These are phyloP conservation scores for Dendrolimus kikuchii DNA, from an alignment of 1,140 invertebrate genomes.

Conservation along the genomic window DNA sequence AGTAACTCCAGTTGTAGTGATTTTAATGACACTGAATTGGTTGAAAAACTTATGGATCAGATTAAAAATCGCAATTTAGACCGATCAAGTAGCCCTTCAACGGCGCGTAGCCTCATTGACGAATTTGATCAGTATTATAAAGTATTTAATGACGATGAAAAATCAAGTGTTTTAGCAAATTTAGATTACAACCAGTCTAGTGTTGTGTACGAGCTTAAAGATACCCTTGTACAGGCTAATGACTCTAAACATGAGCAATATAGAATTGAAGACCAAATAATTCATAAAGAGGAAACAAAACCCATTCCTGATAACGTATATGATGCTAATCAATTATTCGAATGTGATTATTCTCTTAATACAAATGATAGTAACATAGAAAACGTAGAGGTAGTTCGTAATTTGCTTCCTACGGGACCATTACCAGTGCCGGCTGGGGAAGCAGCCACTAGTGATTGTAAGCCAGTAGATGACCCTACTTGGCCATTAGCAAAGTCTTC, in stretches of 20 bases:
- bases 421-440: conserved; percentile 45
- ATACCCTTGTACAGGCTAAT: conserved; percentile 13
- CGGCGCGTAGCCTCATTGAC: conserved; percentile 54
- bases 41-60: conserved; percentile 46
- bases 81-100: conserved; percentile 38
- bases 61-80: conserved; percentile 44
- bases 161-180: conserved; percentile 13
- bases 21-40: conserved; percentile 24
- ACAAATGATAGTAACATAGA: conserved; percentile 2
- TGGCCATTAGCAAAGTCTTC: conserved; percentile 25
- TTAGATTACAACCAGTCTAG: conserved; percentile 6
- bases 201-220: conserved; percentile 15
- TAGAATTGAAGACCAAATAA: conserved; percentile 5
- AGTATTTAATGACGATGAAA: conserved; percentile 31
- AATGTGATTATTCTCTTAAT: no score
- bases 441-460: conserved; percentile 16
- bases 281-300: no score
- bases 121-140: conserved; percentile 60
- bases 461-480: conserved; percentile 8
- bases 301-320: no score
- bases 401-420: conserved; percentile 29
- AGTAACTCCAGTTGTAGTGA: conserved; percentile 27
- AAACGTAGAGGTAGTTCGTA: no score
- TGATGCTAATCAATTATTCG: no score
- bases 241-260: neutral